Base-by-base conservation (phyloP, 1,140 invertebrate genomes). In the Penaeus vannamei region DNA sequence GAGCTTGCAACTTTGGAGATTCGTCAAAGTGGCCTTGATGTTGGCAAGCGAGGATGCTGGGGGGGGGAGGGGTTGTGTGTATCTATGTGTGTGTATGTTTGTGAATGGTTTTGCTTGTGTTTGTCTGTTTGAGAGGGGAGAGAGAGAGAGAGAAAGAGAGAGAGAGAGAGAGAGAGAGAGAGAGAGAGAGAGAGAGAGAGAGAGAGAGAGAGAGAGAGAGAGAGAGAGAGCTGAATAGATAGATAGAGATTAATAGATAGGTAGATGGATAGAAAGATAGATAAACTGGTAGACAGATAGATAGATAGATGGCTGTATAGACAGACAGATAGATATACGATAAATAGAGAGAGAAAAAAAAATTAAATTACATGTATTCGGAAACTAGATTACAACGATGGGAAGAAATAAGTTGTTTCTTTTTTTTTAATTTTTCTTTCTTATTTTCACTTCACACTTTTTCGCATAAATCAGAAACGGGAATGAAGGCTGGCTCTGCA, bases 51-150 rank as follows among this genome's bases (percentile, higher is more conserved):
- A 2, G 1, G 36, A 1, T 36, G 36, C 5, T 53, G 62, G 60
- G 64, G 22, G 62, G 82, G 59, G 26, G 29, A 60, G 22, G 26
- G 59, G 20, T 1, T 77, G 17, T 77, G 29, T 77, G 72, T 77
- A n/a, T 76, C 12, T 76, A 32, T 76, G 69, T 76, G 69, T 76
- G 69, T 76, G n/a, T 76, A 32, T 76, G n/a, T 76, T 10, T 76
- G 69, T 76, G 69, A 26, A n/a, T 76, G 69, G n/a, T 14, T 76
- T 10, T 76, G 69, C 36, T 23, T 76, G n/a, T 76, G 69, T 76
- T 26, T 76, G 69, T 12, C 12, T 76, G n/a, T 76, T 12, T 76
- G n/a, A n/a, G n/a, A n/a, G n/a, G 42, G 10, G 3, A 29, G 29
- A 77, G 7, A 77, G 76, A 42, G 7, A 22, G 76, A 77, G 3